phyloP scores from a whole-genome alignment of 2,888 invertebrate species.

The Nephrotoma appendiculata region DNA sequence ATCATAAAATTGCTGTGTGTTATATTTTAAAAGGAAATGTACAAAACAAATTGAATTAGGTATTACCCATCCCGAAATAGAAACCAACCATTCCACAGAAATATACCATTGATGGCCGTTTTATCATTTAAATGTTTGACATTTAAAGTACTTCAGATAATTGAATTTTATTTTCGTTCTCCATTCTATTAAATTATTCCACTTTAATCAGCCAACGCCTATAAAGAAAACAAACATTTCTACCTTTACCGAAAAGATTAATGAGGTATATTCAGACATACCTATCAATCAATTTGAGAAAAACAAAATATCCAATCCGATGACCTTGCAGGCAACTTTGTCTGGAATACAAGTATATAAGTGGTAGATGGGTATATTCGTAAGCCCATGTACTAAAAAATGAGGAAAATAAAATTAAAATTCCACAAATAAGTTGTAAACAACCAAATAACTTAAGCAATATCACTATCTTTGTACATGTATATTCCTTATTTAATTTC shows the following conservation, averaged over 20 bases:
- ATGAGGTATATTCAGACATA: background rate
- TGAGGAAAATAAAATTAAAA: background rate
- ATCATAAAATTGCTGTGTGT: too few species aligned
- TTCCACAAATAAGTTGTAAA: background rate
- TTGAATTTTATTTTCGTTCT: too few species aligned
- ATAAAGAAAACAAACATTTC: background rate
- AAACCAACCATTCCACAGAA: too few species aligned
- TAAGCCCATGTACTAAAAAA: background rate
- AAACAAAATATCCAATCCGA: background rate
- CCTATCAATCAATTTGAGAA: background rate
- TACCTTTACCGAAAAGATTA: background rate
- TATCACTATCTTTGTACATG: background rate
- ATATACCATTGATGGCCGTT: too few species aligned
- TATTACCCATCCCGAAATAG: too few species aligned
- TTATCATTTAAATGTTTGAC: too few species aligned
- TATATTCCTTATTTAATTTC: background rate
- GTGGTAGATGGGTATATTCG: background rate
- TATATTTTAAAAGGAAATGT: too few species aligned
- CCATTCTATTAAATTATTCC: background rate
- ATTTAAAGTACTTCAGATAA: too few species aligned
- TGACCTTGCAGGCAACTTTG: background rate
- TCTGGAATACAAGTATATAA: background rate
- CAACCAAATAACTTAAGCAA: background rate
- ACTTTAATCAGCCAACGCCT: background rate
- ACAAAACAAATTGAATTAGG: too few species aligned